These are phyloP conservation scores for Conger conger DNA, from an alignment of 2,113 vertebrate genomes.

Conservation along the genomic window DNA sequence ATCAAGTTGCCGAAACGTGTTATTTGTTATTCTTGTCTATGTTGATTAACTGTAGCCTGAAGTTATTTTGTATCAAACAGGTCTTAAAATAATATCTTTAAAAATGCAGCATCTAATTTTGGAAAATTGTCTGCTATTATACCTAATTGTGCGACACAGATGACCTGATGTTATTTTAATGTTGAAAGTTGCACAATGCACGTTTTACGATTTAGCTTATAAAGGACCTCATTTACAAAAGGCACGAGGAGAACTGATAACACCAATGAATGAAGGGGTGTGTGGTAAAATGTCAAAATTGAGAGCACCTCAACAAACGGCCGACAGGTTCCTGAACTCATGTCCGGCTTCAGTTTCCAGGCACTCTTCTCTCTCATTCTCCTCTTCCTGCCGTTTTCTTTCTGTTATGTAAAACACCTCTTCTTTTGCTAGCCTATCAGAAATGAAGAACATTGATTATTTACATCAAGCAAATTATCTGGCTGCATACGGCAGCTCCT, in stretches of 20 bases:
- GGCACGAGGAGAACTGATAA: neutral
- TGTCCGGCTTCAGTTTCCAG: slow-evolving; percentile 84
- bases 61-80: neutral
- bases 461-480: neutral
- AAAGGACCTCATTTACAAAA: neutral
- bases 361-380: slow-evolving; percentile 80
- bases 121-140: neutral
- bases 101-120: neutral
- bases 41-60: neutral
- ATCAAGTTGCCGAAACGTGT: neutral
- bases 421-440: slow-evolving; percentile 87
- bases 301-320: neutral
- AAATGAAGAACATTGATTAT: neutral
- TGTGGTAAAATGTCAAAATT: neutral
- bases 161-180: neutral
- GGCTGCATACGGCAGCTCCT: neutral
- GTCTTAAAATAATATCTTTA: neutral
- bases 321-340: slow-evolving; percentile 87
- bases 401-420: slow-evolving; percentile 86
- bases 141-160: no score
- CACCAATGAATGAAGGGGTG: neutral
- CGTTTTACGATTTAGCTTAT: neutral
- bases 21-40: neutral
- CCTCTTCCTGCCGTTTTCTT: slow-evolving; percentile 89
- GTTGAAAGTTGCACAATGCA: neutral